Base-by-base conservation (phyloP, 2,888 invertebrate genomes). In the Danaus chrysippus region DNA sequence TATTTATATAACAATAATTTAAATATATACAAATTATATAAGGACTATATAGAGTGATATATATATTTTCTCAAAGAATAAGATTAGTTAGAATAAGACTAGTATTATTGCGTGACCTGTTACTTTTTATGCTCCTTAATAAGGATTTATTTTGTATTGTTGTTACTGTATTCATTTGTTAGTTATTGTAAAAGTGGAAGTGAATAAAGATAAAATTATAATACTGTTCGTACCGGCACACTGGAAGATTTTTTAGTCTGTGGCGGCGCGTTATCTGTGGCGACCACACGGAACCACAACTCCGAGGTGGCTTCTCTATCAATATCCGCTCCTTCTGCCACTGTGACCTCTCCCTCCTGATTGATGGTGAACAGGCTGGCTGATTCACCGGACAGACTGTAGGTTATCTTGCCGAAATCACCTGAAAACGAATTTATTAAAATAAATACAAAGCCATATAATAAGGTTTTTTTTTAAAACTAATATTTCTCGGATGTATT, bases 271-370 rank as follows among this genome's bases (percentile, higher is more conserved):
- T 94, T 94, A 75, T 98, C 98, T 56, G 92, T 94, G 0, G 97
- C 98, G 66, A 95, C 93, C 0, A 96, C 97, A 61, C 95, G 94
- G 55, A 98, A 87, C 23, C 93, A 93, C 13, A 97, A 92, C 63
- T 95, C 94, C 2, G 93, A 92, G 0, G 93, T 91, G 5, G 87
- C 82, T 77, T 98, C 98, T 10, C 97, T 92, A 81, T 98, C 98
- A 52, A 98, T 91, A 56, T 93, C 92, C 0, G 93, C 93, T 0
- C 94, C 93, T 62, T 94, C 92, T 0, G 94, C 93, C 0, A 98
- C 96, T 10, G 93, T 93, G 44, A 98, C 94, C 63, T 94, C 93
- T 0, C 98, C 98, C 62, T 92, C 84, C 0, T 93, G 89, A 71
- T 95, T 93, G 57, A 97, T 95, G 54, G 88, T 87, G 79, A 98